These are phyloP conservation scores for Pecten maximus DNA, from an alignment of 2,888 invertebrate genomes.

Conservation along the genomic window DNA sequence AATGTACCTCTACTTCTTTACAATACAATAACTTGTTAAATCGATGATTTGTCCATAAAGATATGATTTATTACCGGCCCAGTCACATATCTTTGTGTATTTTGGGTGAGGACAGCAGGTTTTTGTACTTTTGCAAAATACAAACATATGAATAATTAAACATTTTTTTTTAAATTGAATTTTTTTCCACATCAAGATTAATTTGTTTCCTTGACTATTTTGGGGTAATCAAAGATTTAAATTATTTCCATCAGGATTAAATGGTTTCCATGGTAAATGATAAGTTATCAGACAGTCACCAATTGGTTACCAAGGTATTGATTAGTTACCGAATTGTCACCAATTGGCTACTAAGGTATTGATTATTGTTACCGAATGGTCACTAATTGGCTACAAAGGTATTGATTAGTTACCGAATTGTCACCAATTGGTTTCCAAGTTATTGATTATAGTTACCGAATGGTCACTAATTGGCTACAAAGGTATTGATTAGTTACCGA, in stretches of 20 bases:
- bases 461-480: neutral
- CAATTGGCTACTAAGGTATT: neutral
- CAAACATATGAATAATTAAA: neutral
- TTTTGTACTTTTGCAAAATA: conserved; percentile 7
- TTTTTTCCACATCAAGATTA: neutral
- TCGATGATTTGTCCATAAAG: conserved; percentile 13
- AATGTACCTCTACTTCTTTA: neutral
- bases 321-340: neutral
- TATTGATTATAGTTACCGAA: neutral
- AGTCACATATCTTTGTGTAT: neutral
- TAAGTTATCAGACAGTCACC: neutral
- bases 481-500: neutral
- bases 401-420: neutral
- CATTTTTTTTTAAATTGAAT: neutral
- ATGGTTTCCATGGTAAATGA: neutral
- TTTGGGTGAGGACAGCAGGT: neutral
- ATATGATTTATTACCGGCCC: neutral
- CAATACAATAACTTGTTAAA: neutral
- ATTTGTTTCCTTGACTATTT: neutral
- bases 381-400: neutral
- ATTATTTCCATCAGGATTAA: neutral
- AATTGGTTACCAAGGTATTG: neutral
- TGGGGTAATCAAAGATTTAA: too few relatives aligned
- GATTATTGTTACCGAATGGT: neutral
- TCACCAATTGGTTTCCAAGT: neutral